Evolutionary conservation across 2,797 vertebrate species (phyloP).

Genomic region (Gadopsis bispinosus): DNA sequence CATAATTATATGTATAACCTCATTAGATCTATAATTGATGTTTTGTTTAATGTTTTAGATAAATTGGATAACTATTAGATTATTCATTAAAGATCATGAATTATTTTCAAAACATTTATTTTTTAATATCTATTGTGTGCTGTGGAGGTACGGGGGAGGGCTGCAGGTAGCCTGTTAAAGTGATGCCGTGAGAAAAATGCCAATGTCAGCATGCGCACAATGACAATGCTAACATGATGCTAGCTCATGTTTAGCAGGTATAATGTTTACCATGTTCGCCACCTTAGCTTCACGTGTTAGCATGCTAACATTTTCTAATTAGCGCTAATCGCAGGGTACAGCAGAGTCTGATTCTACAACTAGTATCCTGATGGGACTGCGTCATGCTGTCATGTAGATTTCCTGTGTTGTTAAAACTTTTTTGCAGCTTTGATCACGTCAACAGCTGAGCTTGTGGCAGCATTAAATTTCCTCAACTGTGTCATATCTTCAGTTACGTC

Average conservation of each 20-base stretch:
- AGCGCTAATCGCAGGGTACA: neutral
- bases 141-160: neutral
- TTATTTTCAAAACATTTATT: slow-evolving; percentile 33
- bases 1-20: slow-evolving; percentile 58
- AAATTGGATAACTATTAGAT: slow-evolving; percentile 40
- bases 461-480: too few relatives aligned
- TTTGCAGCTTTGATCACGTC: neutral
- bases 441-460: neutral
- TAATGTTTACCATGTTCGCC: neutral
- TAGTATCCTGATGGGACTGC: too few relatives aligned
- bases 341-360: neutral
- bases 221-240: neutral
- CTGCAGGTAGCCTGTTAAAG: too few relatives aligned
- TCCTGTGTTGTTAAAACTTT: neutral
- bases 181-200: too few relatives aligned
- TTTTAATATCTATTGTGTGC: slow-evolving; percentile 11
- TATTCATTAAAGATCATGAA: slow-evolving; percentile 48
- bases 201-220: neutral
- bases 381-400: neutral
- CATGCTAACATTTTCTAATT: neutral
- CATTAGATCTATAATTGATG: slow-evolving; percentile 59
- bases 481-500: neutral
- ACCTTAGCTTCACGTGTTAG: neutral
- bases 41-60: slow-evolving; percentile 60
- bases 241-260: neutral